Evolutionary conservation across 1,140 invertebrate species (phyloP), one percentile per base, ranked within the genome.

Genomic region (Catajapyx aquilonaris): DNA sequence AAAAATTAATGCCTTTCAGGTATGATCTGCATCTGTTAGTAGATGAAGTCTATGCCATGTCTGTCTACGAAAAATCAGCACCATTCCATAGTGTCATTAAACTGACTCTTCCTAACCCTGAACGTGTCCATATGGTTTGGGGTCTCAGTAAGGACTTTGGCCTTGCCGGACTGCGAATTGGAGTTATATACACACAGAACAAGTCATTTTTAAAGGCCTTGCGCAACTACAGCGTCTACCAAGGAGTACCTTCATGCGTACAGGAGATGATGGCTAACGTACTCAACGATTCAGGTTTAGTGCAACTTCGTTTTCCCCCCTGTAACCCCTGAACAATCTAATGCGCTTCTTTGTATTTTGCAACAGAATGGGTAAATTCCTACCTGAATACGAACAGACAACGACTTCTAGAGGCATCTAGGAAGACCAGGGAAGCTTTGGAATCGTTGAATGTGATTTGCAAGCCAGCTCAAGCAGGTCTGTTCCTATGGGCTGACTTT

Each of bases 91-190:
- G 49, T 38, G 42, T 51, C n/a, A 44, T 52, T 10, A 40, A 38
- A 13, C 39, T 51, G 2, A 31, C 39, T 15, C 13, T 46, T 1
- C 49, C 49, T 18, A 49, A 51, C 36, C 48, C 46, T 4, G 23
- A 46, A 10, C 37, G 43, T 18, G 43, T 43, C 20, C 48, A 50
- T 31, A 37, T 52, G 19, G 25, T 51, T 5, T 52, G 49, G 49
- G 47, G 46, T 3, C 44, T 51, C 28, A 49, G 47, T 34, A 51
- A 52, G 46, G 50, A n/a, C n/a, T n/a, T n/a, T n/a, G n/a, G n/a
- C n/a, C n/a, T n/a, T n/a, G n/a, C n/a, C n/a, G n/a, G n/a, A n/a
- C n/a, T n/a, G n/a, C n/a, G n/a, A n/a, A n/a, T n/a, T n/a, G n/a
- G n/a, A n/a, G n/a, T n/a, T n/a, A n/a, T n/a, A n/a, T n/a, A n/a